These are phyloP conservation scores for Epirrhoe alternata DNA, from an alignment of 2,888 invertebrate species.

Conservation along the genomic window DNA sequence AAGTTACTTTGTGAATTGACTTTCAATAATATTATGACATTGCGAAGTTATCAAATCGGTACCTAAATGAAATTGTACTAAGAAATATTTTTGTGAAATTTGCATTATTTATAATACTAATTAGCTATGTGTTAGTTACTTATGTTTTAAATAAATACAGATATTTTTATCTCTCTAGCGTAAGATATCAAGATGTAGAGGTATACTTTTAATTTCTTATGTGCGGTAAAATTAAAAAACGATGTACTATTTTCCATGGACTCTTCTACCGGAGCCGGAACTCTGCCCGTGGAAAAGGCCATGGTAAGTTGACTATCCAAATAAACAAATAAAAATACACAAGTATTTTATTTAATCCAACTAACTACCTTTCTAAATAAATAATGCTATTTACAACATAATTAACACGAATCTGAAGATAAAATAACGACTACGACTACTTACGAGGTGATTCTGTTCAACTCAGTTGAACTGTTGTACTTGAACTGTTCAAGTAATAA, in stretches of 20 bases:
- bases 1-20: slow-evolving; percentile 38
- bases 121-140: slow-evolving; percentile 38
- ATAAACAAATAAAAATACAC: slow-evolving; percentile 64
- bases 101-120: slow-evolving; percentile 34
- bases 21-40: slow-evolving; percentile 25
- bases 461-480: too few relatives aligned
- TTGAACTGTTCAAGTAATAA: too few relatives aligned
- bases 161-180: slow-evolving; percentile 41
- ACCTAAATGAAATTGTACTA: slow-evolving; percentile 35
- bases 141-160: slow-evolving; percentile 42
- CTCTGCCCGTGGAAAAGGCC: slow-evolving; percentile 77
- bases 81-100: slow-evolving; percentile 37
- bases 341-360: slow-evolving; percentile 46
- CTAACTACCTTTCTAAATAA: slow-evolving; percentile 13
- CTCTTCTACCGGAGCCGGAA: slow-evolving; percentile 78
- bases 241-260: slow-evolving; percentile 81
- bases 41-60: slow-evolving; percentile 23
- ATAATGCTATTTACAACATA: slow-evolving; percentile 20
- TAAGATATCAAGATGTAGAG: slow-evolving; percentile 42
- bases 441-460: too few relatives aligned
- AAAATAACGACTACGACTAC: background rate
- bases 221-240: slow-evolving; percentile 44
- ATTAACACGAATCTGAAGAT: slow-evolving; percentile 2
- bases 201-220: slow-evolving; percentile 39
- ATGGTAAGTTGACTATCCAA: slow-evolving; percentile 78